These are phyloP conservation scores for Trimorus sp. DNA, from an alignment of 2,888 invertebrate genomes.

Conservation along the genomic window DNA sequence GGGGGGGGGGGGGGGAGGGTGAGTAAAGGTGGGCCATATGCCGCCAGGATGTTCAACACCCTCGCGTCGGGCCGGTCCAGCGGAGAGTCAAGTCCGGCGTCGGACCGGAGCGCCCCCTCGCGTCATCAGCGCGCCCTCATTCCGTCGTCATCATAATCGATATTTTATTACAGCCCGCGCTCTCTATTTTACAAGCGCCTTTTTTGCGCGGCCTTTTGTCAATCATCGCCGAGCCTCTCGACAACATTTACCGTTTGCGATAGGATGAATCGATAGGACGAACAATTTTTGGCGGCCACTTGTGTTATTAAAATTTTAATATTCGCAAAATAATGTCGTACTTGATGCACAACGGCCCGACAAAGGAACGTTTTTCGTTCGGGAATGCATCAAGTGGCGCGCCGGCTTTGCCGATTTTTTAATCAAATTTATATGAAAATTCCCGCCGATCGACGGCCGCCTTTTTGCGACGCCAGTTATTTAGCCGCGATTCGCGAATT, in stretches of 20 bases:
- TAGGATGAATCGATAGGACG: constrained; percentile 46
- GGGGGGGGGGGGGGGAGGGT: no score
- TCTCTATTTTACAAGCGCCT: constrained; percentile 71
- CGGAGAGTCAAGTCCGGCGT: constrained; percentile 61
- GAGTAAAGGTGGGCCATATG: no score
- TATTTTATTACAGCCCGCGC: constrained; percentile 76
- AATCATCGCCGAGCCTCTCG: constrained; percentile 39
- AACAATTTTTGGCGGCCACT: constrained; percentile 49
- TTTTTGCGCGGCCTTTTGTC: constrained; percentile 60
- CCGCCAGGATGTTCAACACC: constrained; percentile 75
- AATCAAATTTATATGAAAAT: constrained; percentile 61
- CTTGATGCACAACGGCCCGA: constrained; percentile 49
- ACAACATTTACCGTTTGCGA: constrained; percentile 44
- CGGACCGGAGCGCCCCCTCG: constrained; percentile 58
- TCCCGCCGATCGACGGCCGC: constrained; percentile 7
- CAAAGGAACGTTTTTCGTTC: constrained; percentile 56
- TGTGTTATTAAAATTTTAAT: constrained; percentile 64
- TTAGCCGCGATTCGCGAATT: constrained; percentile 26
- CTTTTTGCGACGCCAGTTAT: constrained; percentile 28
- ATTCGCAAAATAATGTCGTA: constrained; percentile 61
- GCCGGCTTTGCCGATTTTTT: constrained; percentile 50
- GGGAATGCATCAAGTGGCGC: constrained; percentile 55
- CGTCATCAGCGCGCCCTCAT: constrained; percentile 66
- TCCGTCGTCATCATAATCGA: constrained; percentile 77
- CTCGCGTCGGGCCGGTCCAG: constrained; percentile 73